phyloP scores from a whole-genome alignment of 2,888 invertebrate species.

The Scaptomyza polygonia region DNA sequence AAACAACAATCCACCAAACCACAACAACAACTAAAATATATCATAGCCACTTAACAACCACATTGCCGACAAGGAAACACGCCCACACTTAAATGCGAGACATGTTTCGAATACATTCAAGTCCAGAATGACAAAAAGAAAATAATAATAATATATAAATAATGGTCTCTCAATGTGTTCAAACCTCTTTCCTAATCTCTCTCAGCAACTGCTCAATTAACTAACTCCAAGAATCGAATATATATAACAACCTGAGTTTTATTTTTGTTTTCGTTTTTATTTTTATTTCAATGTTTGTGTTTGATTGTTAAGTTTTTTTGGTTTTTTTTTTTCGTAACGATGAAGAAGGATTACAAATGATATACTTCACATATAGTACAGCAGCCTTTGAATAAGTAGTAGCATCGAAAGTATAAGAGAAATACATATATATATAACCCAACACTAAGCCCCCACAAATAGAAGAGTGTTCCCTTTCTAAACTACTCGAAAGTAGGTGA shows the following conservation, averaged over 20 bases:
- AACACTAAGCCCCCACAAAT: constrained; percentile 9
- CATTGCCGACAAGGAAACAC: constrained; percentile 41
- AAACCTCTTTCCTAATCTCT: background rate
- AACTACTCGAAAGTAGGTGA: constrained; percentile 1
- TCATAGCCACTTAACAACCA: constrained; percentile 41
- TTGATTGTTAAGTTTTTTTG: constrained; percentile 22
- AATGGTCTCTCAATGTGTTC: constrained; percentile 9
- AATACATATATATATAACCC: constrained; percentile 24
- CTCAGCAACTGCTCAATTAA: constrained; percentile 17
- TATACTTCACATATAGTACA: constrained; percentile 83
- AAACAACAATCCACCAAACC: constrained; percentile 28
- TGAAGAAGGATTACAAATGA: constrained; percentile 70
- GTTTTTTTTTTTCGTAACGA: constrained; percentile 39
- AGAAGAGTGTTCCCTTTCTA: constrained; percentile 21
- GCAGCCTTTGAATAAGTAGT: constrained; percentile 76
- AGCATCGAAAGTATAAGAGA: constrained; percentile 37
- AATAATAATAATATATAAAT: background rate
- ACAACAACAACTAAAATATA: constrained; percentile 29
- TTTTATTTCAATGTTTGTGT: constrained; percentile 50
- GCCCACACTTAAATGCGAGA: constrained; percentile 38
- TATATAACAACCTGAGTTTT: constrained; percentile 25
- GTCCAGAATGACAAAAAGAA: no score
- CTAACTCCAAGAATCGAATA: constrained; percentile 26
- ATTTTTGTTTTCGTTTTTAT: constrained; percentile 37
- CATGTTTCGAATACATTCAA: constrained; percentile 39